phyloP scores from a whole-genome alignment of 2,797 vertebrate species.

The Chelon auratus region DNA sequence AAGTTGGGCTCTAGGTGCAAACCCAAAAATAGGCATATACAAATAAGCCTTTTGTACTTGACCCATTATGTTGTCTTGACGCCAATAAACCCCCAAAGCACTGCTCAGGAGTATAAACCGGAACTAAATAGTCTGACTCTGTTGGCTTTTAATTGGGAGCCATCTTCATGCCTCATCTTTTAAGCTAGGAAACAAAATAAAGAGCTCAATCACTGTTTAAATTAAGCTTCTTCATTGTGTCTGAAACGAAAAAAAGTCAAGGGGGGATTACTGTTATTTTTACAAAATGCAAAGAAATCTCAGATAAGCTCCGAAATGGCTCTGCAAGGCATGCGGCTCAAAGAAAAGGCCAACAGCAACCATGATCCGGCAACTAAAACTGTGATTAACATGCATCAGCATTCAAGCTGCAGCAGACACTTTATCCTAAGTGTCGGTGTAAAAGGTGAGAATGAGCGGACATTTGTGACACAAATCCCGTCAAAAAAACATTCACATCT shows the following conservation, averaged over 20 bases:
- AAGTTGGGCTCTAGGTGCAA: not conserved
- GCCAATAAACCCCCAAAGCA: conserved; percentile 21
- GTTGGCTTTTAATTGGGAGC: conserved; percentile 7
- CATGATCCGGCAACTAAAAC: conserved; percentile 28
- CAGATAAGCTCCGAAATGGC: conserved; percentile 33
- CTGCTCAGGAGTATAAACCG: no score
- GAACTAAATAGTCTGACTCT: no score
- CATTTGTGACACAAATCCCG: conserved; percentile 4
- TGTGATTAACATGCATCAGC: conserved; percentile 20
- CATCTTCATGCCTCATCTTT: not conserved
- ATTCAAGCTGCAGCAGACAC: conserved; percentile 8
- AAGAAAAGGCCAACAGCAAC: conserved; percentile 26
- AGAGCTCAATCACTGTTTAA: conserved; percentile 48
- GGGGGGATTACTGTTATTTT: conserved; percentile 43
- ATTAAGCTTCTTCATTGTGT: conserved; percentile 47
- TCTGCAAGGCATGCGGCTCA: conserved; percentile 34
- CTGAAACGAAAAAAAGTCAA: conserved; percentile 33
- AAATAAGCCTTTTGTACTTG: conserved; percentile 17
- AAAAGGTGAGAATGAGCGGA: not conserved
- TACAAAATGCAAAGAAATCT: conserved; percentile 37
- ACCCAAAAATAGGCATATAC: not conserved
- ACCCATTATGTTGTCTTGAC: not conserved
- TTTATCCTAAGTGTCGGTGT: not conserved
- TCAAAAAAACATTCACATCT: not conserved
- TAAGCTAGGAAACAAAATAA: conserved; percentile 45